A percentile compares a stretch with the other conserved stretches of the same genome.
Evolutionary conservation across 1,140 invertebrate genomes (phyloP).

Genomic region (Vollenhovia emeryi): DNA sequence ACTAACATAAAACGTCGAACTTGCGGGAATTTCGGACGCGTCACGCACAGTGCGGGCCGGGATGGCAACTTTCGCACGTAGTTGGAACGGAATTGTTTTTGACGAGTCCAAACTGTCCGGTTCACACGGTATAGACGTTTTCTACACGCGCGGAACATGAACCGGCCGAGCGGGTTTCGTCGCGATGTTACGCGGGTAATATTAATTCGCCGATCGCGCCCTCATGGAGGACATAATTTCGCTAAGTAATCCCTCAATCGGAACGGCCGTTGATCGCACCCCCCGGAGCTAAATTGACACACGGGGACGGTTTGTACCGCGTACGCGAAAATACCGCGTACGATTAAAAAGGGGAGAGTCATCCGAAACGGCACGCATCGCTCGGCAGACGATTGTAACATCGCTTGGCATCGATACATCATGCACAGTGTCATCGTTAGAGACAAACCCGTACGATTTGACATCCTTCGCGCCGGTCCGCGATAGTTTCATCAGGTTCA

Average conservation of each 20-base stretch:
- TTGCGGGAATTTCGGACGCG: conserved; percentile 58
- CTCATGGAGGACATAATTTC: background rate
- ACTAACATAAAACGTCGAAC: conserved; percentile 70
- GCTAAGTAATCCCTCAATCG: background rate
- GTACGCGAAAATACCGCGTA: background rate
- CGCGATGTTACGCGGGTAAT: background rate
- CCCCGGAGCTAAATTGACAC: background rate
- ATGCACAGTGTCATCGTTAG: background rate
- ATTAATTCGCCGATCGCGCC: background rate
- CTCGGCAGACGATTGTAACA: background rate
- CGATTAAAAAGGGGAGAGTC: background rate
- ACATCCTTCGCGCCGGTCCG: conserved; percentile 39
- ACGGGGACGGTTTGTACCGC: background rate
- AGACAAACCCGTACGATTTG: conserved; percentile 43
- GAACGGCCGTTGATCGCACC: background rate
- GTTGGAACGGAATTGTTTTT: conserved; percentile 46
- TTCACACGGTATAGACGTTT: background rate
- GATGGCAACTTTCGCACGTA: background rate
- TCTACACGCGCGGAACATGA: background rate
- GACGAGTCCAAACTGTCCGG: conserved; percentile 42
- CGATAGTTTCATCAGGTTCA: conserved; percentile 54
- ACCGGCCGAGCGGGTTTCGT: background rate
- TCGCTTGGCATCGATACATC: conserved; percentile 19
- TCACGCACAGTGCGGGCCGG: conserved; percentile 39
- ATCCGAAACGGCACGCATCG: background rate